Evolutionary conservation across 1,140 invertebrate species (phyloP), one percentile per base, ranked within the genome.

Genomic region (Drosophila subobscura): DNA sequence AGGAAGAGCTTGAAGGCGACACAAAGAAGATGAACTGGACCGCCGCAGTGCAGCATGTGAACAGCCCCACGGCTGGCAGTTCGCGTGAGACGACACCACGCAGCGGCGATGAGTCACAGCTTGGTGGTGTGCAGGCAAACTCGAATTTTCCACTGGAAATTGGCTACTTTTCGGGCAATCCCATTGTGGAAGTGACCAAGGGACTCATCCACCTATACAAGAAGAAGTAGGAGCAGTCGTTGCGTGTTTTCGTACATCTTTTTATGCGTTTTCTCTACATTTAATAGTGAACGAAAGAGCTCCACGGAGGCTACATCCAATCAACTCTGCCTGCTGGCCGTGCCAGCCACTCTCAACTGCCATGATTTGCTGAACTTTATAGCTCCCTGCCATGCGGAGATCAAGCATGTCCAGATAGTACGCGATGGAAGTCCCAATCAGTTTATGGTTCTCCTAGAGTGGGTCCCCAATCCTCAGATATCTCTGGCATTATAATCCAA

Each of bases 161-260:
- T n/a, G 94, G 93, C 54, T 99, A 99, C 92, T 96, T 97, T 68
- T 98, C 96, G 89, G 99, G 99, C 2, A 99, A 99, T 94, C 98
- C 98, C 7, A 96, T 97, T 89, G 97, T 86, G 4, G 99, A 99
- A 93, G 95, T 98, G 29, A 98, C 97, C 0, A 98, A 98, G 92
- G 99, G 99, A 47, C 96, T 99, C 49, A 92, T 99, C 22, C 98
- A 99, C 94, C 92, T 99, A 1, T 99, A 98, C 91, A 99, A 99
- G 92, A 97, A 99, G 92, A 97, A 98, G 96, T 96, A 92, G 92
- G 93, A 89, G 41, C 10, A 5, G 6, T 40, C 4, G 7, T 41
- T 22, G 5, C 8, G 7, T 6, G 5, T 3, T 22, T 16, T 27
- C 3, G 6, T n/a, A 14, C 1, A n/a, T 1, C 1, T 23, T 7